Evolutionary conservation across 2,888 invertebrate species (phyloP), one percentile per base, ranked within the genome.

Genomic region (Orthonevra nobilis): DNA sequence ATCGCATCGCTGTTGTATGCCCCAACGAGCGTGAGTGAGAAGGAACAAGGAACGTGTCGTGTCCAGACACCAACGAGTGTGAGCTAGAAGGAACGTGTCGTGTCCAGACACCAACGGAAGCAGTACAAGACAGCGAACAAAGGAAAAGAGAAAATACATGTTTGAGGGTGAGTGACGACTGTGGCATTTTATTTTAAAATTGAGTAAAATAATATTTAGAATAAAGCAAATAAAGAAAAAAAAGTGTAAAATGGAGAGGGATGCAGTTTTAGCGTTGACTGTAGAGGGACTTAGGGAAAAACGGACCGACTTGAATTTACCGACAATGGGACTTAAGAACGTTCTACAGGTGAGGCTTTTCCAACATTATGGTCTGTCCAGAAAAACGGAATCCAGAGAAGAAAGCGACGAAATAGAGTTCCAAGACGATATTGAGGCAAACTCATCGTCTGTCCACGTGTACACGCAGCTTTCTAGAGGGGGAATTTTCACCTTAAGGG

Each of bases 191-290:
- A n/a, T n/a, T n/a, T n/a, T n/a, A n/a, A n/a, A n/a, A n/a, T n/a
- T n/a, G n/a, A n/a, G n/a, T n/a, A n/a, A n/a, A n/a, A n/a, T n/a
- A n/a, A n/a, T n/a, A n/a, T n/a, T n/a, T n/a, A n/a, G n/a, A n/a
- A n/a, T n/a, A n/a, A n/a, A n/a, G n/a, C n/a, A 17, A n/a, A n/a
- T n/a, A n/a, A n/a, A n/a, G n/a, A 36, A 32, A 2, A 50, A 32
- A 50, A 34, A 34, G 5, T 28, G 14, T 32, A 15, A 38, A 30
- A 54, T 42, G 42, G 42, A 19, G 9, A 42, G 19, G 42, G 42
- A 42, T 2, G 23, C 42, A n/a, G 19, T 42, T 42, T 42, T 19
- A 9, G 42, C 15, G 9, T 19, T 19, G 5, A 42, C 42, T 17
- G 42, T 42, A 15, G 42, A 42, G 2, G 15, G 17, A 19, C 19